These are phyloP conservation scores for Manduca sexta DNA, from an alignment of 1,140 invertebrate genomes.

Conservation along the genomic window DNA sequence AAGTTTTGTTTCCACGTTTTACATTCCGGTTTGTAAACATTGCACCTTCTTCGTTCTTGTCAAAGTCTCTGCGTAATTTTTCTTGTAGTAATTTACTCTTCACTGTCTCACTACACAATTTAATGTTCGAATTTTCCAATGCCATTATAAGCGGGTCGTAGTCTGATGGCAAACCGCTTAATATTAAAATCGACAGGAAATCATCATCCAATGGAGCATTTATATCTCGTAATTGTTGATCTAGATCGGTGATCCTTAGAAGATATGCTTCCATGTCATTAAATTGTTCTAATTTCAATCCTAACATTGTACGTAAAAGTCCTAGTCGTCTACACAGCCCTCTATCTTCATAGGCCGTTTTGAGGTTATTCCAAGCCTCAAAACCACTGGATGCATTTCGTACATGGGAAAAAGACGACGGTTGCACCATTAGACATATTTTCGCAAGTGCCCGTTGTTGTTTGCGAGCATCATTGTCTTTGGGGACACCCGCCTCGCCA, in stretches of 20 bases:
- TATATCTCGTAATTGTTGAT: conserved; percentile 26
- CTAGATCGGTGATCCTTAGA: too few relatives aligned
- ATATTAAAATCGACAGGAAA: conserved; percentile 30
- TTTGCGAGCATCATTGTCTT: conserved; percentile 14
- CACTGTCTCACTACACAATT: conserved; percentile 26
- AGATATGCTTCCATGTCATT: too few relatives aligned
- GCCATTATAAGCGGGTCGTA: conserved; percentile 34
- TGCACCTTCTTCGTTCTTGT: conserved; percentile 19
- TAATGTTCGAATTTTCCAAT: conserved; percentile 32
- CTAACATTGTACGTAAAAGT: too few relatives aligned
- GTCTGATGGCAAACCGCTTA: conserved; percentile 31
- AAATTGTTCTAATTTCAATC: too few relatives aligned
- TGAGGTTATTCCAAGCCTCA: conserved; percentile 19
- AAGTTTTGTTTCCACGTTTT: conserved; percentile 12
- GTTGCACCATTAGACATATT: conserved; percentile 19
- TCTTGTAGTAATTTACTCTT: conserved; percentile 31
- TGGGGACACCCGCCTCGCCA: too few relatives aligned
- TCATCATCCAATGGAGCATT: conserved; percentile 29
- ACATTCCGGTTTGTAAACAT: conserved; percentile 13
- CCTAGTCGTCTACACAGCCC: conserved; percentile 21
- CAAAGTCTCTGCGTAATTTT: conserved; percentile 13
- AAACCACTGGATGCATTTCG: conserved; percentile 12
- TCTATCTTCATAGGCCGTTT: conserved; percentile 19
- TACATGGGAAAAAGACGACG: conserved; percentile 12
- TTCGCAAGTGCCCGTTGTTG: conserved; percentile 16